Base-by-base conservation (phyloP, 1,140 invertebrate species). In the Drosophila erecta region DNA sequence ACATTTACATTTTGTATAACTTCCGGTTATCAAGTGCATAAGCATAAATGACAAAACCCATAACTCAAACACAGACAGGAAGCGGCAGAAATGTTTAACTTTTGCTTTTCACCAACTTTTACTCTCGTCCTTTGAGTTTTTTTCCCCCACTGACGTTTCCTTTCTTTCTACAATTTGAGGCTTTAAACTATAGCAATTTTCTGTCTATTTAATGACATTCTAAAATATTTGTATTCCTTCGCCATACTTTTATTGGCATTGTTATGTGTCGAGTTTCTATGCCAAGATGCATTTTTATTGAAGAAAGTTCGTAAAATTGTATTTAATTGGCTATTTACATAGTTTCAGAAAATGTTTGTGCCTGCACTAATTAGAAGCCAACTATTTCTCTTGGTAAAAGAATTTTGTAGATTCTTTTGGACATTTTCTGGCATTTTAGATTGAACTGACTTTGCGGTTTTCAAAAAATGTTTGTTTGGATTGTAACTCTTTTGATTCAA, bases 1-100 rank as follows among this genome's bases (percentile, higher is more conserved):
- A 65, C 54, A 71, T 72, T 72, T 72, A 84, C 80, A 83, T 83
- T 78, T 75, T 76, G 76, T 72, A 57, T 76, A 84, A 72, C 69
- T 72, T 67, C 69, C 60, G 59, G 46, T 65, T 57, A 65, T 50
- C 60, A 75, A 75, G 61, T 57, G 71, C 69, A 74, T 49, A 41
- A 65, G 46, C 71, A 57, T 41, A 76, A 76, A 75, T 57, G 72
- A 65, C 72, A 75, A 75, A 74, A 64, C 53, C 71, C 72, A 75
- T 74, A 65, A 65, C 70, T 75, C 72, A 75, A 75, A 75, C 60
- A 75, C 51, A 57, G 44, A 75, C 60, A 59, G 64, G 59, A 66
- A 65, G 27, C 46, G 37, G 15, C 27, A 20, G 50, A 47, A 72
- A 54, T 61, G 49, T 50, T 49, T 22, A 72, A 71, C 66, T 73